Evolutionary conservation across 2,888 invertebrate genomes (phyloP).

Genomic region (Chirona hameri): DNA sequence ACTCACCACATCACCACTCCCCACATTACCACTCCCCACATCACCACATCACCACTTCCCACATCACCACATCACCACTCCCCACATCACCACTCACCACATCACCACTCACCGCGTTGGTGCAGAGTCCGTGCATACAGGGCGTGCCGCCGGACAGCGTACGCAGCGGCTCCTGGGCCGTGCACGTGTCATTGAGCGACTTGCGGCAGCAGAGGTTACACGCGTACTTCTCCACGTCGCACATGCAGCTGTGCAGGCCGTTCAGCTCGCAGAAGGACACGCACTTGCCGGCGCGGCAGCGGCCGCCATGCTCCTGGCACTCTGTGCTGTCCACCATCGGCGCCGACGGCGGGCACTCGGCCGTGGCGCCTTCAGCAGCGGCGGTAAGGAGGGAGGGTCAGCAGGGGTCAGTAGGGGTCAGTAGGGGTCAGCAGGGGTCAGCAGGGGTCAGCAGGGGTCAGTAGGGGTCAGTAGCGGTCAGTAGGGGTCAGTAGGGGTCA

Average conservation of each 20-base stretch:
- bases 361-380: slow-evolving; percentile 74
- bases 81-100: no score
- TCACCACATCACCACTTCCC: no score
- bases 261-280: slow-evolving; percentile 93
- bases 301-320: slow-evolving; percentile 80
- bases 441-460: no score
- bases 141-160: slow-evolving; percentile 89
- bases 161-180: slow-evolving; percentile 81
- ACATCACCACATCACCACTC: no score
- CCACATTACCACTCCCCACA: no score
- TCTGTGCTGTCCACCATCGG: slow-evolving; percentile 80
- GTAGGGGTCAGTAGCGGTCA: no score
- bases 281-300: slow-evolving; percentile 85
- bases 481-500: no score
- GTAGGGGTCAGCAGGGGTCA: no score
- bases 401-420: not conserved
- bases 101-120: slow-evolving; percentile 55
- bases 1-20: no score
- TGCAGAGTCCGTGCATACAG: slow-evolving; percentile 95
- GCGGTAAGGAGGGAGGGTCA: not conserved
- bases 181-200: slow-evolving; percentile 86
- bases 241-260: slow-evolving; percentile 91
- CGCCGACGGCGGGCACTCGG: slow-evolving; percentile 79
- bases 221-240: slow-evolving; percentile 89
- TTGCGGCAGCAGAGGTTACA: slow-evolving; percentile 92